These are phyloP conservation scores for Hyalella azteca DNA, from an alignment of 2,888 invertebrate genomes.

Conservation along the genomic window DNA sequence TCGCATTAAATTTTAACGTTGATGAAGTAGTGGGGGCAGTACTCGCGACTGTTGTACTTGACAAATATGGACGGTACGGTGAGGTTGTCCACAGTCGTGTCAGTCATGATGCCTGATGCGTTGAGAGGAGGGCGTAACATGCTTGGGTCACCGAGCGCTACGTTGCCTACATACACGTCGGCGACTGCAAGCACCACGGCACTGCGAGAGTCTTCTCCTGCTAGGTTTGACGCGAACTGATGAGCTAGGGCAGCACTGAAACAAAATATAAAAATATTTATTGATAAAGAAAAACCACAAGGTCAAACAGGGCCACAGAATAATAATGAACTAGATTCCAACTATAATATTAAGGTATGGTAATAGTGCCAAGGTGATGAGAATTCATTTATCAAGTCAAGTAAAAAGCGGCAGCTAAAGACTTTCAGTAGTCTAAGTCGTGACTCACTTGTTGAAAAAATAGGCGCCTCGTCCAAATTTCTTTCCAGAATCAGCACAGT, in stretches of 20 bases:
- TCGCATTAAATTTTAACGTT: slow-evolving; percentile 1
- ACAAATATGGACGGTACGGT: slow-evolving; percentile 12
- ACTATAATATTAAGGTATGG: no score
- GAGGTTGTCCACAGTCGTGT: slow-evolving; percentile 25
- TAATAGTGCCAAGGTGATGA: no score
- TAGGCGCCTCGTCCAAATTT: slow-evolving; percentile 33
- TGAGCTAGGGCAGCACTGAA: slow-evolving; percentile 28
- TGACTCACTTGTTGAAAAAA: slow-evolving; percentile 26
- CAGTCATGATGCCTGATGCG: background rate
- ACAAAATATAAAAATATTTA: no score
- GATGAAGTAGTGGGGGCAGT: slow-evolving; percentile 36
- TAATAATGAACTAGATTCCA: no score
- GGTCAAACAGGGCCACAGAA: no score
- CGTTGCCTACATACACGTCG: slow-evolving; percentile 3
- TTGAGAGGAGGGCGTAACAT: background rate
- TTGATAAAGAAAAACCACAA: no score
- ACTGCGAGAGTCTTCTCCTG: background rate
- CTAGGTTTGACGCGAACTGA: background rate
- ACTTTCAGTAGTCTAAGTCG: background rate
- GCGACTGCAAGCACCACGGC: slow-evolving; percentile 20
- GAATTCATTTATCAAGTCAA: no score
- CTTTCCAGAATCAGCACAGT: background rate
- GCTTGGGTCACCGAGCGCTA: background rate
- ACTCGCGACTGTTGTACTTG: slow-evolving; percentile 19
- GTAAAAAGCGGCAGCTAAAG: no score